phyloP scores from a whole-genome alignment of 2,797 vertebrate genomes.

The Microtus agrestis region DNA sequence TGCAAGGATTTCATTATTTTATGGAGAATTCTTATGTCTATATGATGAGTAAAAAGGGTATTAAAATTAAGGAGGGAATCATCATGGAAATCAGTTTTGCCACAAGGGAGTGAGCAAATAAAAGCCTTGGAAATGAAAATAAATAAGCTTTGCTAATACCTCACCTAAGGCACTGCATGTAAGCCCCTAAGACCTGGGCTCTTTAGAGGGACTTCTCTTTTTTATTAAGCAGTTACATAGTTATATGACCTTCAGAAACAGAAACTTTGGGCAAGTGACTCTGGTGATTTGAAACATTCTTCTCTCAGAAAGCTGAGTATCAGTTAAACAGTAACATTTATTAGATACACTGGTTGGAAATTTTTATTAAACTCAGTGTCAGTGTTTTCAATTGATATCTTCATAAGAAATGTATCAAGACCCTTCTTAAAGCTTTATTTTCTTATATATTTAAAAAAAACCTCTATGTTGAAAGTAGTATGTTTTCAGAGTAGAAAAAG shows the following conservation, averaged over 20 bases:
- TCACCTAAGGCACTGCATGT: conserved; percentile 96
- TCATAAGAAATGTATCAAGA: conserved; percentile 86
- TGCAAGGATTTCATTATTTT: conserved; percentile 96
- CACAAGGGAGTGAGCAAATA: conserved; percentile 97
- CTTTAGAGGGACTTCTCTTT: conserved; percentile 90
- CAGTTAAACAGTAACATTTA: conserved; percentile 80
- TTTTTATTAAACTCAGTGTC: conserved; percentile 87
- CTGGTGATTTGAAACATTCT: conserved; percentile 86
- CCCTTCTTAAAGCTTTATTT: conserved; percentile 87
- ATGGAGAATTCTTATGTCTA: conserved; percentile 95
- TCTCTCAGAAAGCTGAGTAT: conserved; percentile 83
- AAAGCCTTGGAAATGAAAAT: conserved; percentile 99
- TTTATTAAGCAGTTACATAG: conserved; percentile 93
- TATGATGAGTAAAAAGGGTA: conserved; percentile 98
- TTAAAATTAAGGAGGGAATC: conserved; percentile 99
- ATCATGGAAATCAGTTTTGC: conserved; percentile 98
- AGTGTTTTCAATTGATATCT: conserved; percentile 87
- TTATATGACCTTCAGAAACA: conserved; percentile 96
- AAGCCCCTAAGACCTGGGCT: conserved; percentile 90
- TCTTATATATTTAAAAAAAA: conserved; percentile 86
- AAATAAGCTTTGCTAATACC: conserved; percentile 98
- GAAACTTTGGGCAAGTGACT: conserved; percentile 88
- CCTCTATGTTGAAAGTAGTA: conserved; percentile 82
- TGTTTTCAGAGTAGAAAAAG: conserved; percentile 82
- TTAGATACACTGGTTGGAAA: conserved; percentile 86